These are phyloP conservation scores for Zygothrica quintamaculata DNA, from an alignment of 2,888 invertebrate species.

Conservation along the genomic window DNA sequence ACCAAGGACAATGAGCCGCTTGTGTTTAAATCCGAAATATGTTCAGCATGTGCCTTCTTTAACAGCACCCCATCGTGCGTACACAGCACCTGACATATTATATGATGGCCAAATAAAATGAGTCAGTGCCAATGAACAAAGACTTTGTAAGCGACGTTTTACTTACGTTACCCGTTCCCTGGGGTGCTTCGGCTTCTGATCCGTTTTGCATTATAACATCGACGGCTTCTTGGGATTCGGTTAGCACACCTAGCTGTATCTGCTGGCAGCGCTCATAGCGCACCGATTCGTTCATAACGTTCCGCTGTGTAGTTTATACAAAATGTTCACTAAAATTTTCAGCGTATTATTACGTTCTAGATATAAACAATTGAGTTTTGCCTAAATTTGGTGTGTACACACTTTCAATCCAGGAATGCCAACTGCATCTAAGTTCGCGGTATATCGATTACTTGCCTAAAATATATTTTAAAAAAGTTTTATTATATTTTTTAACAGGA, in stretches of 20 bases:
- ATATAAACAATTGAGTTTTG: conserved; percentile 61
- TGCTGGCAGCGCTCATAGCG: conserved; percentile 73
- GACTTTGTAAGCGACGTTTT: conserved; percentile 15
- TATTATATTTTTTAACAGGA: too few species aligned
- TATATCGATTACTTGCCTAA: neutral
- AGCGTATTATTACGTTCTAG: conserved; percentile 60
- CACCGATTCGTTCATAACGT: conserved; percentile 76
- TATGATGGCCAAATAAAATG: conserved; percentile 24
- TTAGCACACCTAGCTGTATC: conserved; percentile 67
- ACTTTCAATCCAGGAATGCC: conserved; percentile 38
- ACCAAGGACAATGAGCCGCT: conserved; percentile 84
- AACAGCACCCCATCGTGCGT: conserved; percentile 92
- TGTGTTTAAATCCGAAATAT: conserved; percentile 87
- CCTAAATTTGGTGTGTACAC: conserved; percentile 37
- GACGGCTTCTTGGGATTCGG: conserved; percentile 60
- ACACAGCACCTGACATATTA: conserved; percentile 87
- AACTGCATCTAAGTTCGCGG: conserved; percentile 9
- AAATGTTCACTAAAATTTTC: conserved; percentile 37
- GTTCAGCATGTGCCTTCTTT: conserved; percentile 87
- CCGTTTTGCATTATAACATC: conserved; percentile 15
- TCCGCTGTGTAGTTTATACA: conserved; percentile 16
- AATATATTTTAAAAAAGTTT: neutral
- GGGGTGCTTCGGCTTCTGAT: conserved; percentile 47
- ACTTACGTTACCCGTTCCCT: conserved; percentile 73
- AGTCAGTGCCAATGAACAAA: conserved; percentile 55